A percentile compares a stretch with the other conserved stretches of the same genome.
phyloP scores from a whole-genome alignment of 2,888 invertebrate species.

The Apeira syringaria region DNA sequence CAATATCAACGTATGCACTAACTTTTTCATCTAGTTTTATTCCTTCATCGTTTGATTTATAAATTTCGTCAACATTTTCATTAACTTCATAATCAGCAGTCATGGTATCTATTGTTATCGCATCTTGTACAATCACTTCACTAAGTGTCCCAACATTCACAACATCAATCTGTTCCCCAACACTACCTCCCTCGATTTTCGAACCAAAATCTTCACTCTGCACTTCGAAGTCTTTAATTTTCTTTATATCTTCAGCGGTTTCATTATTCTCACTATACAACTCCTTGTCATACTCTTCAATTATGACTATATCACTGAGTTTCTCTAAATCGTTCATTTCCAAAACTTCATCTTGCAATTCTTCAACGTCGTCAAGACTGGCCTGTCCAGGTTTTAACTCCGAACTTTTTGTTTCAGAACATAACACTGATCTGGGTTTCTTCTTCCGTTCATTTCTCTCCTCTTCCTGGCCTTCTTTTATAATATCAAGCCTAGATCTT shows the following conservation, averaged over 20 bases:
- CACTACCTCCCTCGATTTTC: background rate
- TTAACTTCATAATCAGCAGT: background rate
- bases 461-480: slow-evolving; percentile 71
- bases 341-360: slow-evolving; percentile 58
- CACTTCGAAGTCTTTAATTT: slow-evolving; percentile 17
- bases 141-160: slow-evolving; percentile 7
- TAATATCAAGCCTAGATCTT: slow-evolving; percentile 71
- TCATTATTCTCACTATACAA: slow-evolving; percentile 25
- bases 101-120: slow-evolving; percentile 4
- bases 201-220: slow-evolving; percentile 1
- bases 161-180: background rate
- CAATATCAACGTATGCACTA: background rate
- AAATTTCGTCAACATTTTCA: background rate
- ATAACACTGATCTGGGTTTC: slow-evolving; percentile 21
- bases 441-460: slow-evolving; percentile 23
- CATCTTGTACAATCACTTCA: slow-evolving; percentile 1
- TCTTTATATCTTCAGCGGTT: slow-evolving; percentile 20
- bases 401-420: slow-evolving; percentile 28
- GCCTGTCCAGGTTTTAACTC: slow-evolving; percentile 62
- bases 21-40: background rate
- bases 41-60: background rate
- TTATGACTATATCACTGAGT: slow-evolving; percentile 11
- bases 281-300: slow-evolving; percentile 35
- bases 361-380: slow-evolving; percentile 74
- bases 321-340: slow-evolving; percentile 13